Base-by-base conservation (phyloP, 2,888 invertebrate species). In the Tubulanus polymorphus region DNA sequence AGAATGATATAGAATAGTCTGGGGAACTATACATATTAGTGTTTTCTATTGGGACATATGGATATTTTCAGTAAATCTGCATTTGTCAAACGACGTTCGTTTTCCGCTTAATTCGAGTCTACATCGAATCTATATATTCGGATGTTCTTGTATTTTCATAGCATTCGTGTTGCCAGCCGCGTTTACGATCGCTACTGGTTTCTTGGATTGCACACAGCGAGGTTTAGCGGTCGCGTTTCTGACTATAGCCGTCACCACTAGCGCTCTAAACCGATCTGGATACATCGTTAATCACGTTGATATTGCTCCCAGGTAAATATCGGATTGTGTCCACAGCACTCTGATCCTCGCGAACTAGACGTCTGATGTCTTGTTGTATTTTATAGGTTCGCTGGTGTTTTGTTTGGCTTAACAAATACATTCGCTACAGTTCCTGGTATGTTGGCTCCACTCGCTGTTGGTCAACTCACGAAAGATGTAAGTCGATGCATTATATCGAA, bases 381-480 rank as follows among this genome's bases (percentile, higher is more conserved):
- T 55, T 56, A 12, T 51, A 69, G 69, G 48, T 73, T 67, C 59
- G 72, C 73, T 0, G 75, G 74, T 26, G 63, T 73, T 0, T 45
- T 76, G 41, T 72, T 64, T 47, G 75, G 74, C 5, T 68, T 76
- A 3, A 69, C 70, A 2, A 76, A 75, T 59, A 69, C 70, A 0
- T 35, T 67, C 0, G 73, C 72, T 1, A 71, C 75, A 0, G 53
- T 78, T 5, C 79, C 79, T 26, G 76, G 76, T 12, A 72, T 75
- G 63, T 60, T 73, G 5, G 71, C 75, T 0, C 74, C 75, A 2
- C 53, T 67, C n/a, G 61, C 72, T 2, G 72, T 69, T 6, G 71
- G 71, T 3, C 62, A 59, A 8, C 53, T 76, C 6, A 75, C 75
- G 15, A 68, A 66, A 27, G 66, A 70, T 54, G 73, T 72, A 61